Percentiles rank a stretch among this genome's conserved stretches.
phyloP scores from a whole-genome alignment of 2,113 vertebrate species.

The Gila orcuttii region DNA sequence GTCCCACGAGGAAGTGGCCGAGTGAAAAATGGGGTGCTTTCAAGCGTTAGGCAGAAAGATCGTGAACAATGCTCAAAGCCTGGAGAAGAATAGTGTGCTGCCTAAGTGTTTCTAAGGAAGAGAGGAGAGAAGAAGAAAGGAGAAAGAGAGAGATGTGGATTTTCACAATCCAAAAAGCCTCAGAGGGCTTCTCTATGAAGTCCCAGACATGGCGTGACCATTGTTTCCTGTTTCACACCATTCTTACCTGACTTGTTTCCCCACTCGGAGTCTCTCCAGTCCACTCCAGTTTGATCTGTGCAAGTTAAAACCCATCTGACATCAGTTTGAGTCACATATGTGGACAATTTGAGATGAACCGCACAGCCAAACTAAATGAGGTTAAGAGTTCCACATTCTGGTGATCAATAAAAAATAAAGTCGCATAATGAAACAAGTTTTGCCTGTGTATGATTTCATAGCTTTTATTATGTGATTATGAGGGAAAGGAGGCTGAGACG shows the following conservation, averaged over 20 bases:
- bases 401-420: conserved; percentile 37
- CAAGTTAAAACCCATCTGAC: conserved; percentile 34
- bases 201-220: conserved; percentile 68
- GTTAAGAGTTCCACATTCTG: conserved; percentile 55
- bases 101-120: conserved; percentile 75
- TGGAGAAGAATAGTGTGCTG: conserved; percentile 65
- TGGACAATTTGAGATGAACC: conserved; percentile 55
- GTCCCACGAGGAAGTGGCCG: conserved; percentile 76
- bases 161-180: conserved; percentile 71
- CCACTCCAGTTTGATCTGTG: conserved; percentile 49
- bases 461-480: conserved; percentile 75
- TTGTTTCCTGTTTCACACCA: conserved; percentile 32
- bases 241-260: conserved; percentile 16
- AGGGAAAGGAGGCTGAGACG: conserved; percentile 57
- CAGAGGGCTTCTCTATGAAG: conserved; percentile 67
- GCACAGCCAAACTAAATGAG: conserved; percentile 51
- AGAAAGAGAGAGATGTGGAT: conserved; percentile 61
- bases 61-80: conserved; percentile 76
- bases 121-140: conserved; percentile 67
- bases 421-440: conserved; percentile 73
- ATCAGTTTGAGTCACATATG: conserved; percentile 26
- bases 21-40: conserved; percentile 79
- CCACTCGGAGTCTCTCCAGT: conserved; percentile 43
- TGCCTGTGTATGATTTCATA: conserved; percentile 61
- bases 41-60: conserved; percentile 76